A percentile compares a stretch with the other conserved stretches of the same genome.
phyloP scores from a whole-genome alignment of 2,888 invertebrate species.

The Eilema griseolum region DNA sequence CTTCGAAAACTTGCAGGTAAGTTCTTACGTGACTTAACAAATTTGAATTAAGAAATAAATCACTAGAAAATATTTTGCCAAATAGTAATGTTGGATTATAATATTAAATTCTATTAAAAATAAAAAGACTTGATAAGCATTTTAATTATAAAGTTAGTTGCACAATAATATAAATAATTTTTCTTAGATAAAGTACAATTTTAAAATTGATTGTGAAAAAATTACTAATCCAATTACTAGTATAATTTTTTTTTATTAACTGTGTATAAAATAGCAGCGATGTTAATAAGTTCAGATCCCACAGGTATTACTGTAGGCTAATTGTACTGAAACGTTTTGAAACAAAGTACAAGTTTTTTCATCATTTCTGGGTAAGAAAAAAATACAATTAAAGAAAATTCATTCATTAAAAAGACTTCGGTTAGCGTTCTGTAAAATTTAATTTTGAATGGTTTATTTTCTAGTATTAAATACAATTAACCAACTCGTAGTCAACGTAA shows the following conservation, averaged over 20 bases:
- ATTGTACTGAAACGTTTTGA: not conserved
- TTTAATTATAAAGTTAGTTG: not conserved
- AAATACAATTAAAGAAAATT: not conserved
- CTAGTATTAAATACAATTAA: not conserved
- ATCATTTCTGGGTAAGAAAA: not conserved
- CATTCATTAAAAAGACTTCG: not conserved
- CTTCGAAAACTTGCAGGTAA: constrained; percentile 70
- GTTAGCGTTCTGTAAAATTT: not conserved
- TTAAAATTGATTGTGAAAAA: not conserved
- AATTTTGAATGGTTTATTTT: not conserved
- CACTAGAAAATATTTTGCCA: not conserved
- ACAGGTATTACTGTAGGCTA: not conserved
- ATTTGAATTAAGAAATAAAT: not conserved
- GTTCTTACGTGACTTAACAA: constrained; percentile 47
- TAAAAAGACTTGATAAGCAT: not conserved
- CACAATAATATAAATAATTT: not conserved
- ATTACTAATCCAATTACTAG: not conserved
- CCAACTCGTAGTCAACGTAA: too few relatives aligned
- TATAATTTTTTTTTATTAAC: not conserved
- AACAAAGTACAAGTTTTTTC: not conserved
- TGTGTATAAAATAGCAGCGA: not conserved
- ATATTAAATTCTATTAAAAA: not conserved
- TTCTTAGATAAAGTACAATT: not conserved
- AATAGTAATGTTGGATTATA: not conserved
- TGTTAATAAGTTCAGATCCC: not conserved